Evolutionary conservation across 2,113 vertebrate species (phyloP), one percentile per base, ranked within the genome.

Genomic region (Theropithecus gelada): DNA sequence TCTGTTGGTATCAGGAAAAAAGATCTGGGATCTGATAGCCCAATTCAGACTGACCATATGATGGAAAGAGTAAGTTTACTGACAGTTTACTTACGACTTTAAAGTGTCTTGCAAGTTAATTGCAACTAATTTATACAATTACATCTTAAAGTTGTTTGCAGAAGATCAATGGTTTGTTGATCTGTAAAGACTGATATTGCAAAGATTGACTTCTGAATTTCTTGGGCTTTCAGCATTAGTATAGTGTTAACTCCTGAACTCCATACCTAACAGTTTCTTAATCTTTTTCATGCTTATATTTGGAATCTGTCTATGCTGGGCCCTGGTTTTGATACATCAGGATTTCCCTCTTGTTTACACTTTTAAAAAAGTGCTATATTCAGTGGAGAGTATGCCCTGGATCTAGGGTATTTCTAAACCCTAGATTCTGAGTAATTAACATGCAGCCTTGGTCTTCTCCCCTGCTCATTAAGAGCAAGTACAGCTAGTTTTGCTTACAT

Each of bases 1-100:
- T n/a, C 97, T 48, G 20, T 98, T 88, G 94, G 35, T 73, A 93
- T 97, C 92, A 97, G 85, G 66, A 55, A 57, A 94, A 98, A 97
- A 72, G 96, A 97, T 38, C n/a, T 94, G 40, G 84, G 75, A 57
- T 96, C 59, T 81, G 68, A 84, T n/a, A 97, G 80, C 35, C 52
- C 84, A 79, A 90, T 87, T 95, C 75, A 78, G 32, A 30, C n/a
- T 43, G 88, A 38, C 4, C 1, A 25, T 59, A 50, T 90, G 88
- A 96, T 45, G 87, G 81, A 98, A 81, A 96, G 17, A 72, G 96
- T 97, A 95, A 98, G 97, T 95, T 96, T 97, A 57, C 13, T 8
- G 72, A 48, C 12, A 16, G 1, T 64, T 66, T 93, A 23, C 57
- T 73, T 43, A 52, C 50, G 30, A 16, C 20, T 57, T 8, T 35